A percentile compares a stretch with the other conserved stretches of the same genome.
phyloP scores from a whole-genome alignment of 2,113 vertebrate genomes.

The Passer montanus region DNA sequence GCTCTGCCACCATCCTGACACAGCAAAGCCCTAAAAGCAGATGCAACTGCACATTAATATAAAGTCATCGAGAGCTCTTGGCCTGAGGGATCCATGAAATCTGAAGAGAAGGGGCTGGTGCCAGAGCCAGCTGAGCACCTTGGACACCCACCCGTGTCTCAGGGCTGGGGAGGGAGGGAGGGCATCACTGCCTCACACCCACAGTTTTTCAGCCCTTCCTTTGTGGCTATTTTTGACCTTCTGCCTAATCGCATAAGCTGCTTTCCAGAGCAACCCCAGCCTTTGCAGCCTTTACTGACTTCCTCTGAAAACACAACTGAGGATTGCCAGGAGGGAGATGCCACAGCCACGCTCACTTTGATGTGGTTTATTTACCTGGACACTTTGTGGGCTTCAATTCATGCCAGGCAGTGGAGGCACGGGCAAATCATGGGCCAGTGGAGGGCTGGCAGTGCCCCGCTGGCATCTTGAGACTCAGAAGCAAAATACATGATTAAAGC shows the following conservation, averaged over 20 bases:
- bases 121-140: not conserved
- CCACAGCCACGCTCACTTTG: fast-evolving
- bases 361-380: not conserved
- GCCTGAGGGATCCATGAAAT: not conserved
- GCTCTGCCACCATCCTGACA: not conserved
- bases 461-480: not conserved
- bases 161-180: not conserved
- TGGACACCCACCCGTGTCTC: not conserved
- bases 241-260: not conserved
- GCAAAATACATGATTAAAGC: not conserved
- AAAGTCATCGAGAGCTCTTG: not conserved
- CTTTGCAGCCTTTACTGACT: constrained; percentile 18
- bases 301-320: not conserved
- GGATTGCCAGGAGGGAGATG: not conserved
- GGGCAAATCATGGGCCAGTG: not conserved
- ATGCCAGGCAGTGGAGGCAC: not conserved
- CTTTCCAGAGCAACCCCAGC: constrained; percentile 24
- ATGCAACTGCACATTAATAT: not conserved
- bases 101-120: not conserved
- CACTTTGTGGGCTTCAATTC: not conserved
- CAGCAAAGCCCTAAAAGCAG: not conserved
- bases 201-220: not conserved
- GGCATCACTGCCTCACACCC: not conserved
- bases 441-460: not conserved
- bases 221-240: constrained; percentile 37